phyloP scores from a whole-genome alignment of 2,888 invertebrate genomes.

The Epinotia nisella region DNA sequence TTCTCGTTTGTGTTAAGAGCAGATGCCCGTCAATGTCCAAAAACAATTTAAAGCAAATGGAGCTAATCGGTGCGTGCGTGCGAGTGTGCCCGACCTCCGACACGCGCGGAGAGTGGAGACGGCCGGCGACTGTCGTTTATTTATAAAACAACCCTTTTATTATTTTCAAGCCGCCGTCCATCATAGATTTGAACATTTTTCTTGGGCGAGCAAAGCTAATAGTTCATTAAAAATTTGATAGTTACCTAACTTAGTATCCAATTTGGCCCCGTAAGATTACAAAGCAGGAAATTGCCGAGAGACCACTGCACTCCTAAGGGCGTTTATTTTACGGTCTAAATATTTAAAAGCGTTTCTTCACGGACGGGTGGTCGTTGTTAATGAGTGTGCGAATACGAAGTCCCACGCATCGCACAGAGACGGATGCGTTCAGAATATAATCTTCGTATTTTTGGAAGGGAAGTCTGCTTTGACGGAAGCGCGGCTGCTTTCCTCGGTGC shows the following conservation, averaged over 20 bases:
- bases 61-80: slow-evolving; percentile 51
- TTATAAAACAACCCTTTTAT: slow-evolving; percentile 66
- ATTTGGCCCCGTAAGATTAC: slow-evolving; percentile 11
- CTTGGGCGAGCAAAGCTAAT: slow-evolving; percentile 20
- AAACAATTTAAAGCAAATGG: slow-evolving; percentile 56
- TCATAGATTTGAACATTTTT: slow-evolving; percentile 23
- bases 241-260: slow-evolving; percentile 3
- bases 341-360: slow-evolving; percentile 48
- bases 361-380: slow-evolving; percentile 54
- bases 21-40: slow-evolving; percentile 61
- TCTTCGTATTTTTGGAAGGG: slow-evolving; percentile 74
- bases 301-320: slow-evolving; percentile 54
- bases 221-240: slow-evolving; percentile 13
- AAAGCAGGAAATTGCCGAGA: slow-evolving; percentile 25
- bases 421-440: slow-evolving; percentile 70
- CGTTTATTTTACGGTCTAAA: slow-evolving; percentile 53
- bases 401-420: slow-evolving; percentile 62
- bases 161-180: slow-evolving; percentile 49
- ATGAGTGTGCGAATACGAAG: slow-evolving; percentile 63
- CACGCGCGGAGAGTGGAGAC: slow-evolving; percentile 49
- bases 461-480: slow-evolving; percentile 69
- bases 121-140: slow-evolving; percentile 65
- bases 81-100: slow-evolving; percentile 62
- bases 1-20: slow-evolving; percentile 48
- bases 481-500: slow-evolving; percentile 70